Evolutionary conservation across 2,888 invertebrate species (phyloP).

Genomic region (Trachelus troglodyta): DNA sequence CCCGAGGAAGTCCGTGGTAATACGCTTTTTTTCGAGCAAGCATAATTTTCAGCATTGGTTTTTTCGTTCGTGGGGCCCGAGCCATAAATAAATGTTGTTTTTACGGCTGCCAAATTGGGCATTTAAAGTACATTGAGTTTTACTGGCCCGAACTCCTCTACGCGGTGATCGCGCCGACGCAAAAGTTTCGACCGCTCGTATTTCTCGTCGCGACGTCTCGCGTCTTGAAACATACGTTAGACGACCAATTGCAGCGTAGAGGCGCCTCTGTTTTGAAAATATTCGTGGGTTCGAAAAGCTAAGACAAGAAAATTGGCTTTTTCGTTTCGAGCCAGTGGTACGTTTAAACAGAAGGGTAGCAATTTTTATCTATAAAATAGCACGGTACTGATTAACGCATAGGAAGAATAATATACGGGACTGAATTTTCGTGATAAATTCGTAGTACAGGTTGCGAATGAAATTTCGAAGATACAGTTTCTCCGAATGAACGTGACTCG

Average conservation of each 20-base stretch:
- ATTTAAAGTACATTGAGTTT: constrained; percentile 59
- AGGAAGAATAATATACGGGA: constrained; percentile 6
- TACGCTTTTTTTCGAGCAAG: constrained; percentile 48
- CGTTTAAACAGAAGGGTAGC: constrained; percentile 36
- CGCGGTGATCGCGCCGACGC: not conserved
- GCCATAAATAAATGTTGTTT: constrained; percentile 65
- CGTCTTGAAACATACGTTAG: not conserved
- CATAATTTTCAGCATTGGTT: constrained; percentile 38
- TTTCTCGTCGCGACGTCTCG: not conserved
- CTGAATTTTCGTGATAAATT: not conserved
- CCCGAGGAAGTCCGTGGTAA: constrained; percentile 35
- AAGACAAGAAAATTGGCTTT: not conserved
- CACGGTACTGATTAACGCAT: constrained; percentile 39
- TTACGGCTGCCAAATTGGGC: constrained; percentile 66
- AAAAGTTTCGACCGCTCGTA: not conserved
- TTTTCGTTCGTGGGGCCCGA: constrained; percentile 51
- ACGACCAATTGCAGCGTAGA: not conserved
- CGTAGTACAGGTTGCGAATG: not conserved
- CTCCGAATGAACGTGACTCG: not conserved
- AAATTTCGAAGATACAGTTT: not conserved
- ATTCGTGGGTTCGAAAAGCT: not conserved
- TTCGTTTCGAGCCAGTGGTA: not conserved
- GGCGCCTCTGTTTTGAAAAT: not conserved
- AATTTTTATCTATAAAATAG: constrained; percentile 49
- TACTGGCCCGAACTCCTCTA: constrained; percentile 35